Evolutionary conservation across 2,888 invertebrate genomes (phyloP).

Genomic region (Mimumesa dahlbomi): DNA sequence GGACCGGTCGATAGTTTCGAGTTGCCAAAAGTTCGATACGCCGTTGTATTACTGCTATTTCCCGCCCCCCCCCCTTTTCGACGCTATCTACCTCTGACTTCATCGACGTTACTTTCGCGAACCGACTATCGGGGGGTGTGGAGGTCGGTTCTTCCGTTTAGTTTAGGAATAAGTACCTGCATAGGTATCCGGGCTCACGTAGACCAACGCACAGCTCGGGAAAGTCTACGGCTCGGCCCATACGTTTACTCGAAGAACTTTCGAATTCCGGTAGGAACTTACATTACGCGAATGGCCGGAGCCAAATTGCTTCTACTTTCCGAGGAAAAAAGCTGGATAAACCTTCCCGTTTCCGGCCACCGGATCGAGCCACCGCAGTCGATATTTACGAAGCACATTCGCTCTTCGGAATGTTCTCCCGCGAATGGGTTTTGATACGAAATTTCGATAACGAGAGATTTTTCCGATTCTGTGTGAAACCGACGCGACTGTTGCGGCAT

Average conservation of each 20-base stretch:
- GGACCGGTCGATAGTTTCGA: conserved; percentile 65
- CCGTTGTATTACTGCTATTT: conserved; percentile 45
- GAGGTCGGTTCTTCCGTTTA: conserved; percentile 13
- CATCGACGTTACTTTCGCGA: conserved; percentile 3
- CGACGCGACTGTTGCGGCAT: no score
- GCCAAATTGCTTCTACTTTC: conserved; percentile 58
- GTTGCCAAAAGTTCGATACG: conserved; percentile 70
- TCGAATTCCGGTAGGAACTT: conserved; percentile 66
- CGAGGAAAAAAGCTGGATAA: conserved; percentile 48
- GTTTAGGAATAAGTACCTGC: conserved; percentile 35
- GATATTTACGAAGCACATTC: conserved; percentile 27
- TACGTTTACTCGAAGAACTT: conserved; percentile 53
- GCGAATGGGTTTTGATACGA: no score
- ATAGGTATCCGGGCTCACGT: conserved; percentile 8
- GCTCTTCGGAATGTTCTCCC: no score
- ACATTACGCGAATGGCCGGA: conserved; percentile 61
- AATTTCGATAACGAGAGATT: no score
- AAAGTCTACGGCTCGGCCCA: conserved; percentile 20
- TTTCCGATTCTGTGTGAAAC: no score
- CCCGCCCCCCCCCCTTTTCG: conserved; percentile 9
- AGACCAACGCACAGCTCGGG: conserved; percentile 3
- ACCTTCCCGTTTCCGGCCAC: conserved; percentile 34
- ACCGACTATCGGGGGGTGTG: neutral
- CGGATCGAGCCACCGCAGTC: conserved; percentile 3
- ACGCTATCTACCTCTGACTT: conserved; percentile 11